Evolutionary conservation across 2,888 invertebrate species (phyloP).

Genomic region (Phrixothrix hirtus): DNA sequence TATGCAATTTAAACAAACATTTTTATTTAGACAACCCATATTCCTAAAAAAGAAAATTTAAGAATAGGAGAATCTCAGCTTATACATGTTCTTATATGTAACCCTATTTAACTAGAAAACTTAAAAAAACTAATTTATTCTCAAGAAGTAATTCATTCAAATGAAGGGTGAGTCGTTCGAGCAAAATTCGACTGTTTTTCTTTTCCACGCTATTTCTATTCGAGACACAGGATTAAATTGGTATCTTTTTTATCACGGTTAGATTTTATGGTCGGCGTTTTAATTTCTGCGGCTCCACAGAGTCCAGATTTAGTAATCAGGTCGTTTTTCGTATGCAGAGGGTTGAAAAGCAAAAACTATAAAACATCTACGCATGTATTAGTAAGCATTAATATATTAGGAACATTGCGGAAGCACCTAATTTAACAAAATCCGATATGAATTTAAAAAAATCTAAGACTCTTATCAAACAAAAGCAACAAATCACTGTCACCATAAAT

Average conservation of each 20-base stretch:
- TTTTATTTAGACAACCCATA: no score
- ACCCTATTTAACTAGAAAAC: background rate
- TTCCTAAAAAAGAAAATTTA: no score
- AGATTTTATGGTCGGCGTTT: conserved; percentile 28
- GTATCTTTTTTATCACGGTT: conserved; percentile 28
- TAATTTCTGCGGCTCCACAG: conserved; percentile 28
- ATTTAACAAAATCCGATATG: conserved; percentile 11
- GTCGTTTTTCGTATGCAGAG: conserved; percentile 13
- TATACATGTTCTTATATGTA: background rate
- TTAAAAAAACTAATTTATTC: conserved; percentile 8
- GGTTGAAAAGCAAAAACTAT: background rate
- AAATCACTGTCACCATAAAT: conserved; percentile 33
- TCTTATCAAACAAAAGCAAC: conserved; percentile 26
- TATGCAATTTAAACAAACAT: conserved; percentile 1
- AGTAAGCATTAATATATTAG: conserved; percentile 1
- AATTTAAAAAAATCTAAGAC: conserved; percentile 16
- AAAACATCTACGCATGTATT: background rate
- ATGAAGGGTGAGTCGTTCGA: conserved; percentile 17
- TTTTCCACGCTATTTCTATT: conserved; percentile 24
- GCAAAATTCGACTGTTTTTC: conserved; percentile 23
- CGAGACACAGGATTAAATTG: conserved; percentile 25
- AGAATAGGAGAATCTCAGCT: no score
- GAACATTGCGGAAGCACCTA: conserved; percentile 8
- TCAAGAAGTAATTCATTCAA: conserved; percentile 24
- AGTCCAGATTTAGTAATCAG: conserved; percentile 28